Percentiles rank a stretch among this genome's conserved stretches.
phyloP scores from a whole-genome alignment of 2,888 invertebrate genomes.

The Nezara viridula region DNA sequence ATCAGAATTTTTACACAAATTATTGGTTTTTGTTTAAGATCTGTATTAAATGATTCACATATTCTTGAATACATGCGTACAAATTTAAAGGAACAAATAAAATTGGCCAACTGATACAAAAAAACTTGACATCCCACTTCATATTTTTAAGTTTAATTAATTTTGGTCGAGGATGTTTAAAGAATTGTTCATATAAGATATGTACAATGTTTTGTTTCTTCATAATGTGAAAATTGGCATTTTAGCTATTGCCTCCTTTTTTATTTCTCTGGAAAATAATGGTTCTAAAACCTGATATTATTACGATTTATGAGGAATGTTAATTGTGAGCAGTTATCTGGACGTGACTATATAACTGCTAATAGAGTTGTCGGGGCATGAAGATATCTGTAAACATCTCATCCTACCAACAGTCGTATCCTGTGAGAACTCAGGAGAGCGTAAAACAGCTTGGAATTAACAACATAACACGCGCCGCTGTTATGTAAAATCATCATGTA shows the following conservation, averaged over 20 bases:
- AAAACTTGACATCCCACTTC: too few relatives aligned
- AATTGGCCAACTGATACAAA: too few relatives aligned
- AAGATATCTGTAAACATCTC: constrained; percentile 6
- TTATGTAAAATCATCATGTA: neutral
- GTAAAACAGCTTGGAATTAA: neutral
- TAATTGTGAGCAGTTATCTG: neutral
- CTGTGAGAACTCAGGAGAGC: neutral
- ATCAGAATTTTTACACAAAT: too few relatives aligned
- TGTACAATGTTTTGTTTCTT: too few relatives aligned
- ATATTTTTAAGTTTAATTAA: too few relatives aligned
- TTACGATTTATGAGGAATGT: neutral
- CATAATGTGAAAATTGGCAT: neutral
- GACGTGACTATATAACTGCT: neutral
- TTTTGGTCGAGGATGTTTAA: too few relatives aligned
- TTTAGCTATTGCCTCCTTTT: neutral
- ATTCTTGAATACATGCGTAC: too few relatives aligned
- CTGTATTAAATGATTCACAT: too few relatives aligned
- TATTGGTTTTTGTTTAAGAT: too few relatives aligned
- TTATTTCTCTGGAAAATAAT: neutral
- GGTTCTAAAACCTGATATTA: neutral
- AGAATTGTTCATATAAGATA: too few relatives aligned
- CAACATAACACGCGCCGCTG: neutral
- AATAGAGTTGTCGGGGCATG: neutral
- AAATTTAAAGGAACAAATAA: too few relatives aligned
- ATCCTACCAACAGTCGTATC: neutral